A percentile compares a stretch with the other conserved stretches of the same genome.
These are phyloP conservation scores for Adelphocoris suturalis DNA, from an alignment of 2,888 invertebrate species.

Conservation along the genomic window DNA sequence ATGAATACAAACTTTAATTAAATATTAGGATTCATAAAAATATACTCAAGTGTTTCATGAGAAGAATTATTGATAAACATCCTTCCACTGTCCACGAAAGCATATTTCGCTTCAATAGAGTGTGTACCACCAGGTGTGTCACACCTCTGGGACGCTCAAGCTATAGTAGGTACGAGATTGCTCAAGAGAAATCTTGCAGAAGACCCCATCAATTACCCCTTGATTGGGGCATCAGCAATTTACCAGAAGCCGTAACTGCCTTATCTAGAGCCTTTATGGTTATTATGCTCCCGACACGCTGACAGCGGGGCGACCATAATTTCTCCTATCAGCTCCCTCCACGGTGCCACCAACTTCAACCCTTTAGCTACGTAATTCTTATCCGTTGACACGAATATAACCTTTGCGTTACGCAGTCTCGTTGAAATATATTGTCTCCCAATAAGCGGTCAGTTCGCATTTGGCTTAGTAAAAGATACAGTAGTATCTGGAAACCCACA, in stretches of 20 bases:
- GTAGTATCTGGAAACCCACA: too few relatives aligned
- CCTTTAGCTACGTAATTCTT: slow-evolving; percentile 50
- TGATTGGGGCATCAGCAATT: slow-evolving; percentile 52
- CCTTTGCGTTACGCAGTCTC: slow-evolving; percentile 4
- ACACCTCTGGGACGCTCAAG: background rate
- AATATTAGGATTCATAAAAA: too few relatives aligned
- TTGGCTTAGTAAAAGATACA: too few relatives aligned
- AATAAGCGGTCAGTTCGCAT: too few relatives aligned
- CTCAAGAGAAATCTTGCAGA: slow-evolving; percentile 52
- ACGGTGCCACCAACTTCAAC: slow-evolving; percentile 9
- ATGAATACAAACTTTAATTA: too few relatives aligned
- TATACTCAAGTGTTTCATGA: too few relatives aligned
- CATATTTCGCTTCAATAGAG: background rate
- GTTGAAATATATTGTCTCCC: background rate
- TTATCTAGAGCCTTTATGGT: slow-evolving; percentile 48
- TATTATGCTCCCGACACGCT: slow-evolving; percentile 31
- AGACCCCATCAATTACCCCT: slow-evolving; percentile 44
- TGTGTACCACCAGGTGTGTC: background rate
- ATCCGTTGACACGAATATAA: slow-evolving; percentile 39
- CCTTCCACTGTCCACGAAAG: background rate
- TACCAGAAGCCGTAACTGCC: slow-evolving; percentile 52
- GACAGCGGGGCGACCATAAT: slow-evolving; percentile 38
- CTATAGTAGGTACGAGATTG: slow-evolving; percentile 1
- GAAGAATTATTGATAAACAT: too few relatives aligned
- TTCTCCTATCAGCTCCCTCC: slow-evolving; percentile 45